Conservation (phyloP, 1,140 invertebrate genomes). For the Brachionus plicatilis region DNA sequence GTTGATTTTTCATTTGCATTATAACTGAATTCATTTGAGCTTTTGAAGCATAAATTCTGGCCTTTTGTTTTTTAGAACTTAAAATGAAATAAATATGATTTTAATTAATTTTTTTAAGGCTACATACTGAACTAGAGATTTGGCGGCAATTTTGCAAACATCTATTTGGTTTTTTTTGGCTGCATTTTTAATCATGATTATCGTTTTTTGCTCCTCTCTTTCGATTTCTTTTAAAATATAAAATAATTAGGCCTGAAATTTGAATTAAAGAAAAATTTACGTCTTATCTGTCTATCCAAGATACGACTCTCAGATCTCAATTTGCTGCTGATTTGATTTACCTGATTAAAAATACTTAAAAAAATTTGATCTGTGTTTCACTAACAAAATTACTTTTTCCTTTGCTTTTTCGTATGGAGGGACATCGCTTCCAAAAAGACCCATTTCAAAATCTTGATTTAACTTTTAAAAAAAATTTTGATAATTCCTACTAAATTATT, state of each 20-base stretch:
- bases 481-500: background rate
- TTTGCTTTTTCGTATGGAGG: slow-evolving; percentile 24
- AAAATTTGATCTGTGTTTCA: background rate
- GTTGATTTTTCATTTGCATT: slow-evolving; percentile 40
- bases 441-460: background rate
- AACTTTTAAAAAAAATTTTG: background rate
- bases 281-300: slow-evolving; percentile 23
- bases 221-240: slow-evolving; percentile 11
- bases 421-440: slow-evolving; percentile 27
- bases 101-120: background rate
- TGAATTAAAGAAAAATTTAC: background rate
- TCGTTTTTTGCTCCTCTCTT: slow-evolving; percentile 39
- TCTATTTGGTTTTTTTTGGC: slow-evolving; percentile 36
- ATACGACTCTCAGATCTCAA: background rate
- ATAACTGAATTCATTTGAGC: slow-evolving; percentile 40
- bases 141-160: slow-evolving; percentile 39
- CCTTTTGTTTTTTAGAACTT: slow-evolving; percentile 35
- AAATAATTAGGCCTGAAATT: background rate
- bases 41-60: slow-evolving; percentile 36
- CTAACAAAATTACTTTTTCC: background rate
- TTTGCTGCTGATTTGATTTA: slow-evolving; percentile 33
- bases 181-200: slow-evolving; percentile 21
- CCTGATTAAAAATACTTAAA: background rate
- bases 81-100: background rate
- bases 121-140: slow-evolving; percentile 23